Evolutionary conservation across 2,113 vertebrate species (phyloP).

Genomic region (Pedetes capensis): DNA sequence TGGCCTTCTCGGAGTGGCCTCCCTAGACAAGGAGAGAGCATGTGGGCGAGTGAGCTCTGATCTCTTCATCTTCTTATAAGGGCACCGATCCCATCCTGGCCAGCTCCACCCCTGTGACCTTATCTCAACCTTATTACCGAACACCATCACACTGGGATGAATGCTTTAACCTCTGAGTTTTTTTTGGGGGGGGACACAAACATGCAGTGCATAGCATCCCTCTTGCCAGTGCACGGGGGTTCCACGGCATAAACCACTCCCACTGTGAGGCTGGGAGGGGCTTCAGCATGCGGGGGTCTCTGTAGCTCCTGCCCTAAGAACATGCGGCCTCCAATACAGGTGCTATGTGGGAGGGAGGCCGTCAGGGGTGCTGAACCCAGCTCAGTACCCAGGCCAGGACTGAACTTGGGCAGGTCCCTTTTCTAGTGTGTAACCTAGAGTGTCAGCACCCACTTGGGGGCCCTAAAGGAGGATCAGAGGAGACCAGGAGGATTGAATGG

Average conservation of each 20-base stretch:
- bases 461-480: neutral
- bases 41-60: too few relatives aligned
- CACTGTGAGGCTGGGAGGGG: neutral
- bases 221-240: neutral
- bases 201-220: too few relatives aligned
- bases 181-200: too few relatives aligned
- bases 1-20: neutral
- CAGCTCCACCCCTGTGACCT: neutral
- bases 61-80: neutral
- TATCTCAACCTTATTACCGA: neutral
- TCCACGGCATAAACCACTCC: fast-evolving
- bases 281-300: neutral
- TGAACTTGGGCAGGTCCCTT: neutral
- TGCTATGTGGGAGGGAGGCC: neutral
- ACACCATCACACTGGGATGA: neutral
- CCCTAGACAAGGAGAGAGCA: fast-evolving
- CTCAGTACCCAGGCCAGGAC: neutral
- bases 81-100: neutral
- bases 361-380: neutral
- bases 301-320: fast-evolving
- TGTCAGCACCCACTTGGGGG: neutral
- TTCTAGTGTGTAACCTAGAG: neutral
- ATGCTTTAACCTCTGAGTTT: neutral
- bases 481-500: neutral
- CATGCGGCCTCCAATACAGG: neutral